phyloP scores from a whole-genome alignment of 2,113 vertebrate genomes.

The Erpornis zantholeuca region DNA sequence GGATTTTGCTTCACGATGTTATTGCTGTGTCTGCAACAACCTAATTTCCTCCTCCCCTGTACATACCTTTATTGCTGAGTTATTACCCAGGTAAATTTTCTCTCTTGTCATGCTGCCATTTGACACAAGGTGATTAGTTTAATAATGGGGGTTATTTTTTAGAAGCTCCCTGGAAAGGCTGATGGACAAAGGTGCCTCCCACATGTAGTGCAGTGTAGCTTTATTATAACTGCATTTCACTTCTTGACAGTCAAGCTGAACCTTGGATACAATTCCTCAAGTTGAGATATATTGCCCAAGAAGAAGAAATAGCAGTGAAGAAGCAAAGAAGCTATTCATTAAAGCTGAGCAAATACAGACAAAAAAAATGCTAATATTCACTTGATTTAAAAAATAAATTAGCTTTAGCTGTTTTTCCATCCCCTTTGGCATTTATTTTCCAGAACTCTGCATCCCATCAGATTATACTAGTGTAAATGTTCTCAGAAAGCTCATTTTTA shows the following conservation, averaged over 20 bases:
- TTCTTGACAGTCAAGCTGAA: neutral
- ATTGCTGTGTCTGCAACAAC: neutral
- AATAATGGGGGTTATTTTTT: neutral
- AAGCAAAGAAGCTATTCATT: neutral
- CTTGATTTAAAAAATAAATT: slow-evolving; percentile 46
- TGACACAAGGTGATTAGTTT: neutral
- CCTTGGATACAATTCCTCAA: neutral
- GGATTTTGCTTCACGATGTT: neutral
- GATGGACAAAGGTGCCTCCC: neutral
- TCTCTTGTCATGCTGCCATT: neutral
- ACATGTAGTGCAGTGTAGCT: neutral
- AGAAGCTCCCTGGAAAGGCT: neutral
- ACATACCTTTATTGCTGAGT: neutral
- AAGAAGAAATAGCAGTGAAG: neutral
- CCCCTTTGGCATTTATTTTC: slow-evolving; percentile 44
- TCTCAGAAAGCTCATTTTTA: slow-evolving; percentile 54
- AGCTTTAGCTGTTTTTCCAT: neutral
- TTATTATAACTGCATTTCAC: neutral
- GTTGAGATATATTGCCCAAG: neutral
- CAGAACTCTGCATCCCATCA: slow-evolving; percentile 25
- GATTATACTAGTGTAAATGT: neutral
- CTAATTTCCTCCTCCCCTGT: slow-evolving; percentile 13
- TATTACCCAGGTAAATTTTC: neutral
- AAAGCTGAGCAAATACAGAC: neutral
- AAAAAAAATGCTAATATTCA: neutral